phyloP scores from a whole-genome alignment of 2,888 invertebrate genomes.

The Cataglyphis cursor region DNA sequence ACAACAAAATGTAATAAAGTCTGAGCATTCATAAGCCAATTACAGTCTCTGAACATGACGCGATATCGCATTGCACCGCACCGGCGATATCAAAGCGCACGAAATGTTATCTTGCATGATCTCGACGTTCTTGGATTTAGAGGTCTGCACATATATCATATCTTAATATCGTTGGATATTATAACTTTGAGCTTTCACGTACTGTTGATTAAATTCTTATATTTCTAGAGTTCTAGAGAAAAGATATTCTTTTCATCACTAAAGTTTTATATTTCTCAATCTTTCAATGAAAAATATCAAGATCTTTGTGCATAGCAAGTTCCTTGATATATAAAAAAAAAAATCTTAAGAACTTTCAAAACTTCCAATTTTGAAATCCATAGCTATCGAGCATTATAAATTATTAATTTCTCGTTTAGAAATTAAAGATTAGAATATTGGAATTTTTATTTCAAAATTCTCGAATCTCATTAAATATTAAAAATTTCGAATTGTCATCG shows the following conservation, averaged over 20 bases:
- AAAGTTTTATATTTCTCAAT: background rate
- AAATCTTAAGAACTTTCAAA: background rate
- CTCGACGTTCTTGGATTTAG: constrained; percentile 48
- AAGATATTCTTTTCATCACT: background rate
- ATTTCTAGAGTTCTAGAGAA: background rate
- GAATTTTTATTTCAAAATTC: constrained; percentile 1
- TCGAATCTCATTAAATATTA: background rate
- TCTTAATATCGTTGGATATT: background rate
- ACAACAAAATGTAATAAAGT: constrained; percentile 62
- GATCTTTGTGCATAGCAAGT: background rate
- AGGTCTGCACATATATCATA: constrained; percentile 40
- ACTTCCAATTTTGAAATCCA: background rate
- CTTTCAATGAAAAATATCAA: background rate
- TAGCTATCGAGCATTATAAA: background rate
- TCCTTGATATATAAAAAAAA: background rate
- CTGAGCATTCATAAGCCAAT: constrained; percentile 55
- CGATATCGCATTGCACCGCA: constrained; percentile 32
- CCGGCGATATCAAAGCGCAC: constrained; percentile 30
- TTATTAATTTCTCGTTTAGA: background rate
- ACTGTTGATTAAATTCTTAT: background rate
- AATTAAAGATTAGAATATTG: background rate
- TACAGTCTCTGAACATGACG: constrained; percentile 46
- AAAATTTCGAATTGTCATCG: background rate
- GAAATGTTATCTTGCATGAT: constrained; percentile 25
- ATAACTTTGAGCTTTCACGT: background rate